Conservation (phyloP, 1,140 invertebrate species). For the Stegodyphus mimosarum region DNA sequence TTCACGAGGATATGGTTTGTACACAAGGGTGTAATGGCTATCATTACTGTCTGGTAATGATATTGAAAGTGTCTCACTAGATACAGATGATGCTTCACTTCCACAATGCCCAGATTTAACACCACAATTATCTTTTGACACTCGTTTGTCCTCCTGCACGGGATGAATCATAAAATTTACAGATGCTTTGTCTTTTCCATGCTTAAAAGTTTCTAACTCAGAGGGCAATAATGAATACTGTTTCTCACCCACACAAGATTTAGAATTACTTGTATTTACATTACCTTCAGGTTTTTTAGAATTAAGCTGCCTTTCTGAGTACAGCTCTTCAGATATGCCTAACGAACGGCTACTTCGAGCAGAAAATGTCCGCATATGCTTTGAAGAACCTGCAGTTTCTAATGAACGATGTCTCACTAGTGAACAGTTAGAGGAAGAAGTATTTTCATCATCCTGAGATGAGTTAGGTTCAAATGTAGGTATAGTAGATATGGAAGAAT, state of each 20-base stretch:
- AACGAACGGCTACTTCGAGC: slow-evolving; percentile 47
- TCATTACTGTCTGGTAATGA: slow-evolving; percentile 62
- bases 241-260: slow-evolving; percentile 5
- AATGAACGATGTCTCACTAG: slow-evolving; percentile 61
- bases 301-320: not conserved
- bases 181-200: slow-evolving; percentile 18
- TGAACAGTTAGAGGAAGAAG: slow-evolving; percentile 43
- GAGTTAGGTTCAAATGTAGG: slow-evolving; percentile 7
- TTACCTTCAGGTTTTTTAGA: not conserved
- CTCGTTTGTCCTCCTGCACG: slow-evolving; percentile 22
- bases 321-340: slow-evolving; percentile 45
- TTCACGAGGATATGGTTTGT: slow-evolving; percentile 46
- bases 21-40: slow-evolving; percentile 60
- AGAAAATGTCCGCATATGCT: slow-evolving; percentile 54
- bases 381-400: slow-evolving; percentile 52
- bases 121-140: not conserved
- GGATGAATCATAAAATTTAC: slow-evolving; percentile 37
- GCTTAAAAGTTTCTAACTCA: not conserved
- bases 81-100: slow-evolving; percentile 59
- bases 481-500: not conserved
- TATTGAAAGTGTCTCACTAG: slow-evolving; percentile 61
- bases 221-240: not conserved
- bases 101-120: not conserved
- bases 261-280: slow-evolving; percentile 2
- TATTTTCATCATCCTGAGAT: slow-evolving; percentile 31